A percentile compares a stretch with the other conserved stretches of the same genome.
phyloP scores from a whole-genome alignment of 2,888 invertebrate genomes.

The Pseudeuparius sepicola region DNA sequence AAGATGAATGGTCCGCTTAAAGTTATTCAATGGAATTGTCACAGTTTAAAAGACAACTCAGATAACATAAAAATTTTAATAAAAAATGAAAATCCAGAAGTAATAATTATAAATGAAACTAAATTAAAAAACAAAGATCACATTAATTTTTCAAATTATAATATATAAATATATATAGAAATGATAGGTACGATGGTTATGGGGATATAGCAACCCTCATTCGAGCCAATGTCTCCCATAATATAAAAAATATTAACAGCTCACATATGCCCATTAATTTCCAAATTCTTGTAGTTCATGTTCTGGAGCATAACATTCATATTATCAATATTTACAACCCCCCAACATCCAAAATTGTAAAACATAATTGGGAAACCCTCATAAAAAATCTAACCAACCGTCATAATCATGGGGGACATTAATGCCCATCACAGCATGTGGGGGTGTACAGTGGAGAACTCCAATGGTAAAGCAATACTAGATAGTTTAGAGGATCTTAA shows the following conservation, averaged over 20 bases:
- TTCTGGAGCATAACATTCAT: too few species aligned
- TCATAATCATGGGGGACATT: slow-evolving; percentile 6
- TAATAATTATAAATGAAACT: slow-evolving; percentile 12
- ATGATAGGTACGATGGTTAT: slow-evolving; percentile 11
- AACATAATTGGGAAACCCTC: background rate
- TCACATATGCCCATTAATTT: too few species aligned
- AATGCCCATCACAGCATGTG: slow-evolving; percentile 11
- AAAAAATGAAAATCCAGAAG: too few species aligned
- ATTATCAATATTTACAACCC: slow-evolving; percentile 5
- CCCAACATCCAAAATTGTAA: background rate
- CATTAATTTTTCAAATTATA: too few species aligned
- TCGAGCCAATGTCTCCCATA: slow-evolving; percentile 2
- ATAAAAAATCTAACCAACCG: background rate
- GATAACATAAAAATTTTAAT: too few species aligned
- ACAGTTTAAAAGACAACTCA: too few species aligned
- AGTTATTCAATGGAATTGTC: too few species aligned
- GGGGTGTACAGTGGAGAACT: slow-evolving; percentile 5
- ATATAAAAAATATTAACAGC: background rate
- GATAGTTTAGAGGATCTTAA: background rate
- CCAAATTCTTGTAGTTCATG: too few species aligned
- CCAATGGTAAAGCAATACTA: background rate
- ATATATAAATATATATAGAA: too few species aligned
- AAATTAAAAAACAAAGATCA: too few species aligned
- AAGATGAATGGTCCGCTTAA: too few species aligned
- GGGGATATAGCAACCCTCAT: slow-evolving; percentile 13